Conservation (phyloP, 64 coral and sea anemone genomes). For the Dendronephthya gigantea region DNA sequence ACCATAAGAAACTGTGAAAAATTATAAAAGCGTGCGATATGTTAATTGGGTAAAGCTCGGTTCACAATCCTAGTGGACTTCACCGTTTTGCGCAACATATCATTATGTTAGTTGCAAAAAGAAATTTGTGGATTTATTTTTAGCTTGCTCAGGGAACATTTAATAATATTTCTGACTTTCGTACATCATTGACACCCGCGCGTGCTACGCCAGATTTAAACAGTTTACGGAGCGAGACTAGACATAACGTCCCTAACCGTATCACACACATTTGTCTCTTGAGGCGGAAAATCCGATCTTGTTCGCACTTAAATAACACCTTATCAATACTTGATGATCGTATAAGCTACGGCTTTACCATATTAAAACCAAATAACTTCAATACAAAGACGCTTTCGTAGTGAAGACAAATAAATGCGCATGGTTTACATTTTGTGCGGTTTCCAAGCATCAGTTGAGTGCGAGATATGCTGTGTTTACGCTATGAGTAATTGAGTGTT, state of each 20-base stretch:
- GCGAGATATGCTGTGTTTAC: neutral
- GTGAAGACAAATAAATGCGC: neutral
- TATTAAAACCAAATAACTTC: no score
- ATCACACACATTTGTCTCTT: slow-evolving; percentile 3
- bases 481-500: neutral
- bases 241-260: neutral
- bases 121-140: neutral
- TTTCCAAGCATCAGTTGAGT: neutral
- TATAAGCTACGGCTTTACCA: no score
- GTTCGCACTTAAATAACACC: slow-evolving; percentile 1
- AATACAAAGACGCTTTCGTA: no score
- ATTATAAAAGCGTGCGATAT: neutral
- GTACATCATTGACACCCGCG: neutral
- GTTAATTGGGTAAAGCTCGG: neutral
- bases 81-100: neutral
- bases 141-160: neutral
- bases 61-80: neutral
- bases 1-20: neutral
- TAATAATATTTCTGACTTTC: neutral
- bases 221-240: neutral
- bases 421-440: neutral
- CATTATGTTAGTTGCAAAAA: neutral
- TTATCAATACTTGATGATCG: neutral
- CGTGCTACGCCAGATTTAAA: neutral
- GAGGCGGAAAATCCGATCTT: neutral